Evolutionary conservation across 2,113 vertebrate genomes (phyloP).

Genomic region (Phylloscopus whistleri): DNA sequence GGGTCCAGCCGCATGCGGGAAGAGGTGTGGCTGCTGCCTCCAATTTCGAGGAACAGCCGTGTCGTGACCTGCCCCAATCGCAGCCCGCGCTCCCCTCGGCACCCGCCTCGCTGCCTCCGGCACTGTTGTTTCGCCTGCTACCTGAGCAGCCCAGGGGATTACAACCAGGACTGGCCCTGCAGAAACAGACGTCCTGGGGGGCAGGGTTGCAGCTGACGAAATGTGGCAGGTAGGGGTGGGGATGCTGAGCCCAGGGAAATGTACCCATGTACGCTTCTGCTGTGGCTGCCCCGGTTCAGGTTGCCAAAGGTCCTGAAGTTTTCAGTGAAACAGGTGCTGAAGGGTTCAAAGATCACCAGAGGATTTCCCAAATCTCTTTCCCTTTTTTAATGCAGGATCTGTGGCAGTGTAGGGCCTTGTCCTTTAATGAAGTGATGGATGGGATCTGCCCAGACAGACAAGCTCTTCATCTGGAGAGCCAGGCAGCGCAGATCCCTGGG

Average conservation of each 20-base stretch:
- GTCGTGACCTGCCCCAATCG: not conserved
- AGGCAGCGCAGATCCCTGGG: not conserved
- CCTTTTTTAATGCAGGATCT: not conserved
- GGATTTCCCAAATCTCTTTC: not conserved
- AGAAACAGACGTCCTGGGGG: rapidly evolving
- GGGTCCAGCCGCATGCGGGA: not conserved
- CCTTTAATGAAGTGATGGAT: not conserved
- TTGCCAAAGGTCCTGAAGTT: not conserved
- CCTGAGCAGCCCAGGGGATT: not conserved
- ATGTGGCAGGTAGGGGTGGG: not conserved
- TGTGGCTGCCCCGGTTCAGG: not conserved
- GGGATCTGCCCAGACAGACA: not conserved
- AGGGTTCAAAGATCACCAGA: not conserved
- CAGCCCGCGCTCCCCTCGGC: rapidly evolving
- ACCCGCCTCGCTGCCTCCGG: not conserved
- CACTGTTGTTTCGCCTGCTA: not conserved
- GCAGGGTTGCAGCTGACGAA: not conserved
- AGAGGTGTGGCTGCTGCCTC: constrained; percentile 35
- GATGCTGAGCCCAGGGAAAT: not conserved
- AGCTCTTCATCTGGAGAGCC: not conserved
- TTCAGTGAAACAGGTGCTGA: not conserved
- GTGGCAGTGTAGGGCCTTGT: not conserved
- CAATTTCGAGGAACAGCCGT: constrained; percentile 16
- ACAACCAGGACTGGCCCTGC: not conserved
- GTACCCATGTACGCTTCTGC: not conserved